Base-by-base conservation (phyloP, 2,113 vertebrate species). In the Callospermophilus lateralis region DNA sequence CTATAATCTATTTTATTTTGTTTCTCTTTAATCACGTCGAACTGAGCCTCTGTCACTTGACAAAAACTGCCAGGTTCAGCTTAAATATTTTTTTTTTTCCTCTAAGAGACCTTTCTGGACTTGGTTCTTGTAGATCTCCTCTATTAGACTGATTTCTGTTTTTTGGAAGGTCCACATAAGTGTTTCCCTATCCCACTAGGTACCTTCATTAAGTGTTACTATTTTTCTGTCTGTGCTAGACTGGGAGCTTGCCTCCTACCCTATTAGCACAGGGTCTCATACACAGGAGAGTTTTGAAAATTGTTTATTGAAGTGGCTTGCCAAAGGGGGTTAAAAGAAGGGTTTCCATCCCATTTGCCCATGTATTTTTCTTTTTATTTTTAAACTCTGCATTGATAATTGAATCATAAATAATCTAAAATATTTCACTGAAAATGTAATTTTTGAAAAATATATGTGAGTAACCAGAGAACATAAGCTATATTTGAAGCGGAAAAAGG, bases 61-160 rank as follows among this genome's bases (percentile, higher is more conserved):
- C 93, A 93, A n/a, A 77, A 90, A 61, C 20, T 89, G 93, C 63
- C n/a, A 89, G 74, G 20, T 70, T 53, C 32, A 85, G 45, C 15
- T 90, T 96, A 90, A 93, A 67, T 73, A 94, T 95, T 96, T 96
- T 96, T 95, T 96, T 96, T 96, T 78, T 89, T 85, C 26, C 20
- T 86, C 32, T 86, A 16, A 42, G 30, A 37, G 22, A 48, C 16
- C 55, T 95, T 93, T 95, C 39, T 86, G 83, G 42, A 45, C n/a
- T 51, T 1, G 70, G 26, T 1, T 28, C 15, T 58, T 77, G 39
- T 24, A 70, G 68, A 70, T 34, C 11, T 73, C 13, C 39, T 63
- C 83, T 77, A 51, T 95, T 67, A 84, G 34, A 20, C 10, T 48
- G 45, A 73, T 34, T 92, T 20, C 4, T 19, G 22, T 61, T 68